phyloP scores from a whole-genome alignment of 2,888 invertebrate genomes.

The Lepidochrysops patricia region DNA sequence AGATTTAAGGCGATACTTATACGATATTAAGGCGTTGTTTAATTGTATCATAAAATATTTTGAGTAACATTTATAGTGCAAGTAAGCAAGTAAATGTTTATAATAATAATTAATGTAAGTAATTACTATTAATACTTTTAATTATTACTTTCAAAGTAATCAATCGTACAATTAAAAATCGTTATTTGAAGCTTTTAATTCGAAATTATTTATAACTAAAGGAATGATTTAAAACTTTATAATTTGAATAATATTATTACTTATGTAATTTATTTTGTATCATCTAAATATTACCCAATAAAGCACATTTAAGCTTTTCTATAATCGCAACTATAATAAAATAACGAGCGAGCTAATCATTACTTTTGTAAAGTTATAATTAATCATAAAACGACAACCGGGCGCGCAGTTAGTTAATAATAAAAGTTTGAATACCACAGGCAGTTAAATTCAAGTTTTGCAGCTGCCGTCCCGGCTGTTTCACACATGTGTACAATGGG shows the following conservation, averaged over 20 bases:
- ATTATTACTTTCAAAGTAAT: no score
- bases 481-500: conserved; percentile 31
- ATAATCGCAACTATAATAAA: background rate
- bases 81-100: no score
- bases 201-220: no score
- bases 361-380: conserved; percentile 6
- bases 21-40: background rate
- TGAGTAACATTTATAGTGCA: background rate
- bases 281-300: background rate
- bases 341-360: no score
- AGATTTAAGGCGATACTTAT: no score
- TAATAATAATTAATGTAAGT: background rate
- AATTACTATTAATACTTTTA: no score
- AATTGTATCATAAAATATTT: background rate
- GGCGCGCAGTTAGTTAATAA: conserved; percentile 29
- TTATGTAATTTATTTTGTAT: no score
- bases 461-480: conserved; percentile 60
- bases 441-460: conserved; percentile 54
- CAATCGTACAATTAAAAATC: no score
- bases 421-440: conserved; percentile 59
- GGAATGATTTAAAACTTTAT: no score
- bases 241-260: no score
- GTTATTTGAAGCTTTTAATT: no score
- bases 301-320: background rate
- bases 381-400: conserved; percentile 1